A percentile compares a stretch with the other conserved stretches of the same genome.
phyloP scores from a whole-genome alignment of 2,113 vertebrate genomes.

The Gallinago undulata region DNA sequence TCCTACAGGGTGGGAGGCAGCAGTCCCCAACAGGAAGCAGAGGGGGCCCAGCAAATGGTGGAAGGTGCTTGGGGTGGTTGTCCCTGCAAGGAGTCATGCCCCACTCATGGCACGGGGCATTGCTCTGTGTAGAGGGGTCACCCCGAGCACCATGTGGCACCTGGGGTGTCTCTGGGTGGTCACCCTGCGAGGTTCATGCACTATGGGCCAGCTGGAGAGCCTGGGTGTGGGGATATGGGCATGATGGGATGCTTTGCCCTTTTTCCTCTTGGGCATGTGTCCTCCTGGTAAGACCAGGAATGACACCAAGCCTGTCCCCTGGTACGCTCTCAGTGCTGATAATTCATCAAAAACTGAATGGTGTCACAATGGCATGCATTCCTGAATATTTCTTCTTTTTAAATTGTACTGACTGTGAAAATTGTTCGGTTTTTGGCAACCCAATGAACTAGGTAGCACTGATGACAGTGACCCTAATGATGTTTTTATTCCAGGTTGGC shows the following conservation, averaged over 20 bases:
- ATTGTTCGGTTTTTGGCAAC: not conserved
- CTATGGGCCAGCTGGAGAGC: not conserved
- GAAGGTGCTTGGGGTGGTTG: not conserved
- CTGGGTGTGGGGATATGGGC: not conserved
- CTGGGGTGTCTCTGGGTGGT: fast-evolving
- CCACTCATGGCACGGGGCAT: not conserved
- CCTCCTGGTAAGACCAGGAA: not conserved
- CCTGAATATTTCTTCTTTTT: not conserved
- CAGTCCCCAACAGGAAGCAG: fast-evolving
- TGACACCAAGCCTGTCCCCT: fast-evolving
- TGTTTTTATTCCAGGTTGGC: not conserved
- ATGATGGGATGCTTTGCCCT: not conserved
- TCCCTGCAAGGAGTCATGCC: not conserved
- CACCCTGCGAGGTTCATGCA: not conserved
- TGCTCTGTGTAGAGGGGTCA: not conserved
- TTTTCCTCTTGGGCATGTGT: not conserved
- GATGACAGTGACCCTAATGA: not conserved
- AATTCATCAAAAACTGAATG: not conserved
- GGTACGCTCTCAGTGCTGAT: not conserved
- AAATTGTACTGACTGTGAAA: not conserved
- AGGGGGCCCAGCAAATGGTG: not conserved
- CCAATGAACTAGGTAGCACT: not conserved
- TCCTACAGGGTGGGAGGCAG: not conserved
- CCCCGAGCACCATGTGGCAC: fast-evolving
- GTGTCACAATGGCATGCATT: not conserved